phyloP scores from a whole-genome alignment of 37 sponge, comb jelly and placozoan genomes.

The Agelas oroides region DNA sequence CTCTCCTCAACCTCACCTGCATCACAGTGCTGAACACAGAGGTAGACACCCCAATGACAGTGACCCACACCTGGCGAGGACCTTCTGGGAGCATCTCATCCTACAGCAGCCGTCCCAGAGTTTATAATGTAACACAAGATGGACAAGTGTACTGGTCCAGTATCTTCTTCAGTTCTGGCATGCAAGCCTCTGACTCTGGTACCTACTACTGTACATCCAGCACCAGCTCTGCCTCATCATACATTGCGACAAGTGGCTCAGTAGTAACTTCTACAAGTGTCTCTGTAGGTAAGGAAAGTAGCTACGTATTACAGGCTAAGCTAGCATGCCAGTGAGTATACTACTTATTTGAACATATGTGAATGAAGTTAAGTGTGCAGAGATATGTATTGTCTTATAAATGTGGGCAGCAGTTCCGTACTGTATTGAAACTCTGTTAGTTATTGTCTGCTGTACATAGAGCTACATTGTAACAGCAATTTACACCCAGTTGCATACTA shows the following conservation, averaged over 20 bases:
- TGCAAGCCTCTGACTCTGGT: slow-evolving; percentile 8
- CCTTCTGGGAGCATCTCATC: neutral
- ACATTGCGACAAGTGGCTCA: neutral
- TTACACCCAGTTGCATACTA: too few relatives aligned
- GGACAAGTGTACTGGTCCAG: too few relatives aligned
- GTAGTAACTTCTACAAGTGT: neutral
- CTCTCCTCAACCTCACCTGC: slow-evolving; percentile 10
- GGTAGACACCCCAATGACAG: slow-evolving; percentile 8
- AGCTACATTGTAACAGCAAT: neutral
- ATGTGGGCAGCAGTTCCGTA: too few relatives aligned
- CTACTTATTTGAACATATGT: too few relatives aligned
- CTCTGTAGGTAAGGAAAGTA: neutral
- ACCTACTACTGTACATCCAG: neutral
- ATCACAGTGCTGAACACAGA: slow-evolving; percentile 1
- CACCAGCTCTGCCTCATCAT: neutral
- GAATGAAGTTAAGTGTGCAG: too few relatives aligned
- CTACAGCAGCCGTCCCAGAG: too few relatives aligned
- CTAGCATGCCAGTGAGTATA: too few relatives aligned
- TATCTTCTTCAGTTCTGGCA: too few relatives aligned
- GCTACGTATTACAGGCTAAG: neutral
- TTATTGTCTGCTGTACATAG: too few relatives aligned
- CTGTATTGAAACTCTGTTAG: too few relatives aligned
- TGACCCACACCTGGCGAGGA: slow-evolving; percentile 6
- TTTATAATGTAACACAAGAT: too few relatives aligned
- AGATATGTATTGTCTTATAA: too few relatives aligned